Evolutionary conservation across 1,140 invertebrate species (phyloP), one percentile per base, ranked within the genome.

Genomic region (Conopomorpha cramerella): DNA sequence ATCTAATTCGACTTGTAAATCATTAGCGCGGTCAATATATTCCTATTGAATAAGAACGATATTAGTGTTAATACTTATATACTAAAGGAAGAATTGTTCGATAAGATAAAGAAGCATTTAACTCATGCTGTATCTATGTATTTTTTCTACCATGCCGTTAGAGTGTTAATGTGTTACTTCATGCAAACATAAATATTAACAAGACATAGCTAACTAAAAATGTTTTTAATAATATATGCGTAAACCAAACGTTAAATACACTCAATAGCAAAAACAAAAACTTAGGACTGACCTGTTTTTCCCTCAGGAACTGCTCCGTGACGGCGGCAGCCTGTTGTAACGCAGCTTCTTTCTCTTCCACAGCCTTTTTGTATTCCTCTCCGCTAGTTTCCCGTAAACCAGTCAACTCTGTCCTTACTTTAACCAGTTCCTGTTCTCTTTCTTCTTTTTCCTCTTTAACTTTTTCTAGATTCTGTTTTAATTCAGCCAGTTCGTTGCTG

Each of bases 401-500:
- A 13, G 57, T 47, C 43, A 84, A 77, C 35, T 84, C 81, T 51
- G 81, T 74, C 43, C 78, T 72, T 6, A 81, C 60, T 51, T 79
- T 82, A 37, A 65, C 76, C 41, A 86, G 71, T 68, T 82, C 83
- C 28, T 49, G 64, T 50, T 84, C 79, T 13, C 74, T 55, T 12
- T 78, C 72, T 34, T 65, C 71, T 56, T 82, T 81, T 40, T 81
- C 77, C 34, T 78, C 63, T 55, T 82, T 81, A 10, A 81, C 62
- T 41, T 79, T 73, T 33, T 79, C 64, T 28, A 85, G 57, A 56
- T 59, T 79, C 50, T 81, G 76, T 26, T 61, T 56, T 0, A 59
- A 50, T 31, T 67, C 59, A 45, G 65, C 67, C 3, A 83, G 40
- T 49, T 83, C 81, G 46, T 82, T 92, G 26, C 89, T 86, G 2